Evolutionary conservation across 2,797 vertebrate species (phyloP).

Genomic region (Lophotriccus pileatus): DNA sequence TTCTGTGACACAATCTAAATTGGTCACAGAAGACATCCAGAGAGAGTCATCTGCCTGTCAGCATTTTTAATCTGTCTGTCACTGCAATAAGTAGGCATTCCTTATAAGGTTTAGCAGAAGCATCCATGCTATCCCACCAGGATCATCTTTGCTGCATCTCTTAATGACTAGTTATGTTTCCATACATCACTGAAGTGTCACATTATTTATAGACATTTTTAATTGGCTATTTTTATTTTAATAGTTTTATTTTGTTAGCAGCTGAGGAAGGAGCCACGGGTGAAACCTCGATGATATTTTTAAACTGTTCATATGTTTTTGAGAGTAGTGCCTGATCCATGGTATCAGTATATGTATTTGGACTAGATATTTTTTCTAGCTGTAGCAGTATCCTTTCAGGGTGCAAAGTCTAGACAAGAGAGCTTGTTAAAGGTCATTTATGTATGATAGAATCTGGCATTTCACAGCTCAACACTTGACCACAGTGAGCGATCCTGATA

Average conservation of each 20-base stretch:
- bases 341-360: not conserved
- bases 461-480: not conserved
- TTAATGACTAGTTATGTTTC: not conserved
- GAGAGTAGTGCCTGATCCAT: not conserved
- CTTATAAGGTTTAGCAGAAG: not conserved
- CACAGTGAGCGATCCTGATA: not conserved
- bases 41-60: not conserved
- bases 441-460: not conserved
- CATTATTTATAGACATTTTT: not conserved
- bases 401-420: not conserved
- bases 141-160: not conserved
- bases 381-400: not conserved
- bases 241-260: not conserved
- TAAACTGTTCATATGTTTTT: not conserved
- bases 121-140: not conserved
- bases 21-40: not conserved
- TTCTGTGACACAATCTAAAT: not conserved
- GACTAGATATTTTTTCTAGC: not conserved
- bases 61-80: not conserved
- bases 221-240: not conserved
- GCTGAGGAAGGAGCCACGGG: not conserved
- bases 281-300: not conserved
- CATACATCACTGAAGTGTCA: not conserved
- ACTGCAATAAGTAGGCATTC: not conserved
- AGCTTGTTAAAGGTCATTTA: not conserved